A percentile compares a stretch with the other conserved stretches of the same genome.
Conservation (phyloP, 2,888 invertebrate genomes). For the Drosophila bunnanda region DNA sequence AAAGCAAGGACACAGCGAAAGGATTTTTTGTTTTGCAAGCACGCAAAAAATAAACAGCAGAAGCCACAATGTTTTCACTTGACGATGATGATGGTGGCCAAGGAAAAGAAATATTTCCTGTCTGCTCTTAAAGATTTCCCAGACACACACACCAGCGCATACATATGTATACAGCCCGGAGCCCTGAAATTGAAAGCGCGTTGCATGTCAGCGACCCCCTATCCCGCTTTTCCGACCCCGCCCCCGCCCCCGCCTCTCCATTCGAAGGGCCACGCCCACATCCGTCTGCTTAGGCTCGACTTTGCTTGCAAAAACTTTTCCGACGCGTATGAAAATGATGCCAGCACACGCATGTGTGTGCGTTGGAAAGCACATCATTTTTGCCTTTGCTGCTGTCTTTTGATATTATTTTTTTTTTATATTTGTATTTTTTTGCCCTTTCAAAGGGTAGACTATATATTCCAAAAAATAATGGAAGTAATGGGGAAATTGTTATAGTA, state of each 20-base stretch:
- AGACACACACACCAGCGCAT: constrained; percentile 57
- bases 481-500: too few relatives aligned
- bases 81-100: constrained; percentile 42
- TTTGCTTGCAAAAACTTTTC: constrained; percentile 60
- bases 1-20: constrained; percentile 71
- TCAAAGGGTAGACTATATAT: neutral
- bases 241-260: constrained; percentile 2
- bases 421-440: constrained; percentile 29
- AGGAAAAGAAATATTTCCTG: constrained; percentile 70
- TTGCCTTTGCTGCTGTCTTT: constrained; percentile 49
- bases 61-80: constrained; percentile 57
- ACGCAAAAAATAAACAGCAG: constrained; percentile 53
- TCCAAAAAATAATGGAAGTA: neutral
- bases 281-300: constrained; percentile 43
- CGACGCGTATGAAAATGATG: constrained; percentile 70
- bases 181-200: constrained; percentile 74
- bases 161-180: constrained; percentile 31
- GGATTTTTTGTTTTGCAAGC: constrained; percentile 41
- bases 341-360: constrained; percentile 63
- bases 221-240: neutral
- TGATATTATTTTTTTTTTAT: constrained; percentile 56
- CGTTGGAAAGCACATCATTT: constrained; percentile 51
- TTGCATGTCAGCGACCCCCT: constrained; percentile 76
- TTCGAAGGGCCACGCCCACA: constrained; percentile 31
- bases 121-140: constrained; percentile 77